phyloP scores from a whole-genome alignment of 1,140 invertebrate species.

The Cotesia glomerata region DNA sequence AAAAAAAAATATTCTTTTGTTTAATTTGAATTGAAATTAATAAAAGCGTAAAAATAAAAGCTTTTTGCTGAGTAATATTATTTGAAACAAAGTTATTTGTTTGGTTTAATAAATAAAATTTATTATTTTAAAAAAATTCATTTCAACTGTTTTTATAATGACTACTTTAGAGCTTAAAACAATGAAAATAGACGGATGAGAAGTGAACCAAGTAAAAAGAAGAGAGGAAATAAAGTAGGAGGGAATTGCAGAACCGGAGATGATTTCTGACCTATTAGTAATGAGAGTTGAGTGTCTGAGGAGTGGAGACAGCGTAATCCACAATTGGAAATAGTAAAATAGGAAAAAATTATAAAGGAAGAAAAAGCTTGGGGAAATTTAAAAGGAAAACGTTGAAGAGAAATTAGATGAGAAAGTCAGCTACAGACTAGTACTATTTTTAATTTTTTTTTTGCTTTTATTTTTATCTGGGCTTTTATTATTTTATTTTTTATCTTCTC shows the following conservation, averaged over 20 bases:
- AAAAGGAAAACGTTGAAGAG: not conserved
- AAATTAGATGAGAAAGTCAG: not conserved
- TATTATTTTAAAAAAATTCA: not conserved
- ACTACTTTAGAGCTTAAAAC: not conserved
- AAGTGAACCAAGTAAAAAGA: not conserved
- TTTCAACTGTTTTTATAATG: not conserved
- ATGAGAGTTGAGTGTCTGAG: not conserved
- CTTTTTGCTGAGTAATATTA: too few relatives aligned
- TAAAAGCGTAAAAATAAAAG: too few relatives aligned
- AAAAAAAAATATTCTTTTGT: too few relatives aligned
- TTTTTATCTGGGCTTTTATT: not conserved
- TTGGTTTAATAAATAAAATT: not conserved
- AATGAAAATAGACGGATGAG: not conserved
- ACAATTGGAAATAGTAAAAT: not conserved
- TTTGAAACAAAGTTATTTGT: too few relatives aligned
- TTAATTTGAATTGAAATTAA: too few relatives aligned
- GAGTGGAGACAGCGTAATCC: not conserved
- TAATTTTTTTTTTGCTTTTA: not conserved
- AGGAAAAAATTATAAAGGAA: not conserved
- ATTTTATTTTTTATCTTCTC: not conserved
- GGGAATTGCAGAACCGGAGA: not conserved
- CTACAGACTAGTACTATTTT: not conserved
- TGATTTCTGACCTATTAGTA: constrained; percentile 4
- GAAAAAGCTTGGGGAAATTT: not conserved
- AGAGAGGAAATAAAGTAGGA: not conserved